Percentiles rank a stretch among this genome's conserved stretches.
Evolutionary conservation across 2,797 vertebrate genomes (phyloP).

Genomic region (Rhinichthys osculus): DNA sequence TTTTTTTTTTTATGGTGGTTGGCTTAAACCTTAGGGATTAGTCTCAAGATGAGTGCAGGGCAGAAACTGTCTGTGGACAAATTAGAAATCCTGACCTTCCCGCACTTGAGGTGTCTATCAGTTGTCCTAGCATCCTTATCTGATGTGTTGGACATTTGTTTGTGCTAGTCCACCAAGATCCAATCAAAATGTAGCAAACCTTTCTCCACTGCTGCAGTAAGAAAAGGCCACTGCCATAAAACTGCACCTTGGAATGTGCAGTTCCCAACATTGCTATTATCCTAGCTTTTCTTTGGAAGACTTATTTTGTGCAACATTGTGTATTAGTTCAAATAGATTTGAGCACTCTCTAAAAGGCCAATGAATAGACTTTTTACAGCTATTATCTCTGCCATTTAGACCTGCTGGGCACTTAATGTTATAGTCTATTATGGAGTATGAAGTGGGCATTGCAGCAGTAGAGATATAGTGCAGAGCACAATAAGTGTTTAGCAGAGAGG

Average conservation of each 20-base stretch:
- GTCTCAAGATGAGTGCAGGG: neutral
- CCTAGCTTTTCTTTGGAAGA: neutral
- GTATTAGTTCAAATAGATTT: conserved; percentile 13
- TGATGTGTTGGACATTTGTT: neutral
- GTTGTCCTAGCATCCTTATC: neutral
- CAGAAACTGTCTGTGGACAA: neutral
- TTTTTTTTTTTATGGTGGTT: neutral
- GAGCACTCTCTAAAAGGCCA: conserved; percentile 3
- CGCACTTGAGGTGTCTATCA: neutral
- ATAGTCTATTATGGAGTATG: conserved; percentile 20
- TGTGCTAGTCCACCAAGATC: neutral
- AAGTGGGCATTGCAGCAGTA: conserved; percentile 6
- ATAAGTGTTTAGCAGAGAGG: conserved; percentile 19
- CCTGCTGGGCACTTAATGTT: conserved; percentile 38
- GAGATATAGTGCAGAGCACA: conserved; percentile 20
- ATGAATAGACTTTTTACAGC: conserved; percentile 19
- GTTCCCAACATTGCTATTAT: neutral
- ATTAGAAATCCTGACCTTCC: no score
- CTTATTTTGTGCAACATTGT: conserved; percentile 1
- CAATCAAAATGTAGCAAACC: neutral
- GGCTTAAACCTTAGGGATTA: neutral
- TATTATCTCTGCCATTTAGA: conserved; percentile 47
- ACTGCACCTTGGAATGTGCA: neutral
- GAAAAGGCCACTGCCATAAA: neutral
- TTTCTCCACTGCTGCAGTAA: neutral